A percentile compares a stretch with the other conserved stretches of the same genome.
These are phyloP conservation scores for Drosophila sp. DNA, from an alignment of 1,140 invertebrate species.

Conservation along the genomic window DNA sequence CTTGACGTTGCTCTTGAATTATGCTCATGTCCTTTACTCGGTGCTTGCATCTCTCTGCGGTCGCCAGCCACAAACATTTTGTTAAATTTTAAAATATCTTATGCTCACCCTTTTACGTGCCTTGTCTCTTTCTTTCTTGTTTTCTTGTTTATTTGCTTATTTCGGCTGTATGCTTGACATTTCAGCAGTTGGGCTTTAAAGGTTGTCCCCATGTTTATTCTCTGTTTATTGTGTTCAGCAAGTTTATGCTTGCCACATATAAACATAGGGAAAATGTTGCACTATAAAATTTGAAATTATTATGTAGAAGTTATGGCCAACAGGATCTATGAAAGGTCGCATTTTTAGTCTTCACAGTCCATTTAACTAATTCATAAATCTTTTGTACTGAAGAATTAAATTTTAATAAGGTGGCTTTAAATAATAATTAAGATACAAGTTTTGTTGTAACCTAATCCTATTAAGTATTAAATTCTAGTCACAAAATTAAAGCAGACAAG, in stretches of 20 bases:
- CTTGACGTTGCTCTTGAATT: constrained; percentile 40
- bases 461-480: no score
- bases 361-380: no score
- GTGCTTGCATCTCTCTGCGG: neutral
- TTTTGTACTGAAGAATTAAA: no score
- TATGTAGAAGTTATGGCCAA: neutral
- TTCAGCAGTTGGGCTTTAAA: constrained; percentile 6
- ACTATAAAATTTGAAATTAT: neutral
- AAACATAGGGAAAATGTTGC: neutral
- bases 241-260: neutral
- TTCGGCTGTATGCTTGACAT: constrained; percentile 34
- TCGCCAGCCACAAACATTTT: constrained; percentile 36
- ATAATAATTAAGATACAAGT: no score
- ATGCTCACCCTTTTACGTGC: constrained; percentile 43
- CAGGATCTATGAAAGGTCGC: neutral
- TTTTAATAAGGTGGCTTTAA: no score
- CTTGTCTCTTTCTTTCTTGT: constrained; percentile 5
- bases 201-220: neutral
- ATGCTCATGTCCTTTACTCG: constrained; percentile 26
- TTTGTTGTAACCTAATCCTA: no score
- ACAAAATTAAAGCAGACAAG: no score
- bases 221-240: neutral
- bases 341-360: no score
- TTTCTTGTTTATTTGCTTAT: constrained; percentile 44
- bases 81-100: constrained; percentile 66